A percentile compares a stretch with the other conserved stretches of the same genome.
Evolutionary conservation across 1,140 invertebrate genomes (phyloP).

Genomic region (Brachystomella parvula): DNA sequence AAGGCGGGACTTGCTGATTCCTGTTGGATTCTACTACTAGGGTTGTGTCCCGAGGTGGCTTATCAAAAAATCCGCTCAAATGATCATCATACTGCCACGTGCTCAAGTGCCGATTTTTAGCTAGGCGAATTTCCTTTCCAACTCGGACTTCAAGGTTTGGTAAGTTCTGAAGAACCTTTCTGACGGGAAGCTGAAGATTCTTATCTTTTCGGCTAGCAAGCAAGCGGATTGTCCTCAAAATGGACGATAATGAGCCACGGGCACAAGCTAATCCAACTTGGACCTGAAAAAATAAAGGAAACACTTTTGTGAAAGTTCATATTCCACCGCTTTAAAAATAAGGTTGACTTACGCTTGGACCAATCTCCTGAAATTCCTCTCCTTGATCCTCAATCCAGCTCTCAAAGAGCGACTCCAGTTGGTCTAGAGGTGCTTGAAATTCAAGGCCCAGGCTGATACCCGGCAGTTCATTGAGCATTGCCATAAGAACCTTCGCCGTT

Average conservation of each 20-base stretch:
- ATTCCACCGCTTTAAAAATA: too few relatives aligned
- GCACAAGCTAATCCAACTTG: constrained; percentile 15
- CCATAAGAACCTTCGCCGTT: not conserved
- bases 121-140: constrained; percentile 39
- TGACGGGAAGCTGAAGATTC: constrained; percentile 37
- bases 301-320: too few relatives aligned
- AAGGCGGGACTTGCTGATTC: not conserved
- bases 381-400: not conserved
- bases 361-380: not conserved
- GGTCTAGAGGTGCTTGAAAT: not conserved
- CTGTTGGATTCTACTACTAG: not conserved
- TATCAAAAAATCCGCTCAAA: not conserved
- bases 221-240: constrained; percentile 43
- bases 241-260: constrained; percentile 42
- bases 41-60: not conserved
- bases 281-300: too few relatives aligned
- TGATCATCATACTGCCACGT: constrained; percentile 44
- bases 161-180: constrained; percentile 40
- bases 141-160: constrained; percentile 38
- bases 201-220: constrained; percentile 41
- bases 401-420: constrained; percentile 6
- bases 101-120: constrained; percentile 41
- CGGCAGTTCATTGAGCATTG: not conserved
- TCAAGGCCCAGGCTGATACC: not conserved
- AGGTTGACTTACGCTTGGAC: not conserved